These are phyloP conservation scores for Drosophila sucinea DNA, from an alignment of 1,140 invertebrate genomes.

Conservation along the genomic window DNA sequence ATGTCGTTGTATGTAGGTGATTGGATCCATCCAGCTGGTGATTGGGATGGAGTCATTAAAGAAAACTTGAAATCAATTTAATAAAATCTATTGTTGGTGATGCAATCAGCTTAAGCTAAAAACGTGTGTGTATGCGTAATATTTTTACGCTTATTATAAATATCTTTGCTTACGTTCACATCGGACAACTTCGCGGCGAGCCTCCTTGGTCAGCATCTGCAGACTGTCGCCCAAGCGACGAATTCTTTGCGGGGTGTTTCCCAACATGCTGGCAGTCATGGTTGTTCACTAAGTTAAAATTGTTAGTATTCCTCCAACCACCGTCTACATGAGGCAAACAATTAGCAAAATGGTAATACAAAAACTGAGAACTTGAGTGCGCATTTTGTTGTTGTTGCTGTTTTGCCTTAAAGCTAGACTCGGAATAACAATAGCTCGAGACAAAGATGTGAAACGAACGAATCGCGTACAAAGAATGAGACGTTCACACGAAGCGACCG, in stretches of 20 bases:
- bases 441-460: background rate
- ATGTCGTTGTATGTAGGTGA: background rate
- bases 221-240: conserved; percentile 67
- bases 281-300: conserved; percentile 27
- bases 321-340: conserved; percentile 69
- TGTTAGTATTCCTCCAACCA: conserved; percentile 31
- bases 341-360: conserved; percentile 78
- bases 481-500: conserved; percentile 65
- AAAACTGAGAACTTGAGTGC: conserved; percentile 74
- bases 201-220: conserved; percentile 70
- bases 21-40: background rate
- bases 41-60: too few species aligned
- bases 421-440: background rate
- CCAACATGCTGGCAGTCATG: conserved; percentile 42
- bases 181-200: conserved; percentile 52
- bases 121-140: conserved; percentile 22
- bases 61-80: too few species aligned
- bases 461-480: conserved; percentile 28
- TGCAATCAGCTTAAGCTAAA: conserved; percentile 25
- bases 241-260: conserved; percentile 52
- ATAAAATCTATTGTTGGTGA: conserved; percentile 9
- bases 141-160: background rate
- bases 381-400: conserved; percentile 49
- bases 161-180: conserved; percentile 68
- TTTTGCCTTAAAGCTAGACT: conserved; percentile 18